Percentiles rank a stretch among this genome's conserved stretches.
phyloP scores from a whole-genome alignment of 1,140 invertebrate genomes.

The Zeugodacus cucurbitae region DNA sequence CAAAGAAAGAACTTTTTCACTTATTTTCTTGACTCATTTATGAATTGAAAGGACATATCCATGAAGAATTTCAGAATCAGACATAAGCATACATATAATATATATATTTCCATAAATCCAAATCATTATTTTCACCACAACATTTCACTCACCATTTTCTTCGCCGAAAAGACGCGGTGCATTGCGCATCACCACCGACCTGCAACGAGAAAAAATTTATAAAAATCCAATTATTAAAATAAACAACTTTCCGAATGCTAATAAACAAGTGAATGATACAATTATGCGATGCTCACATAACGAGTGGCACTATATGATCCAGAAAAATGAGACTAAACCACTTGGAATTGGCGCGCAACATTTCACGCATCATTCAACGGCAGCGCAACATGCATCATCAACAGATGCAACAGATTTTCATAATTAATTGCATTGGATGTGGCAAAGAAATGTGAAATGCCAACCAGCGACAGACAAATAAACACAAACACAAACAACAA shows the following conservation, averaged over 20 bases:
- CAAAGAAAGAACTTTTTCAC: too few species aligned
- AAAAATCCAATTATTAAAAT: slow-evolving; percentile 3
- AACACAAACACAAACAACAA: background rate
- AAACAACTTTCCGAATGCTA: background rate
- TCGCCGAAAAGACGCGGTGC: slow-evolving; percentile 64
- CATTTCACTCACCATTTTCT: slow-evolving; percentile 59
- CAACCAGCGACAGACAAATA: background rate
- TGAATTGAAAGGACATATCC: too few species aligned
- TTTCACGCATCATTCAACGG: slow-evolving; percentile 40
- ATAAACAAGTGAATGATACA: background rate
- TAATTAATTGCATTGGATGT: slow-evolving; percentile 39
- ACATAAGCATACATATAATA: too few species aligned
- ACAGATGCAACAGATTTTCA: slow-evolving; percentile 29
- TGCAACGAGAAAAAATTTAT: slow-evolving; percentile 48
- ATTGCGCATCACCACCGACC: slow-evolving; percentile 61
- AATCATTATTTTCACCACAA: background rate
- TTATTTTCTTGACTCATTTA: too few species aligned
- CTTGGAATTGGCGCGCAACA: slow-evolving; percentile 31
- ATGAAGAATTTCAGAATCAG: too few species aligned
- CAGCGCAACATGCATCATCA: slow-evolving; percentile 32
- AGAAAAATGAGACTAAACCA: background rate
- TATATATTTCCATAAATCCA: too few species aligned
- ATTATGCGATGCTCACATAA: background rate
- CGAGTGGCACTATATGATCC: background rate
- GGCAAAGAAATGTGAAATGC: slow-evolving; percentile 25